A percentile compares a stretch with the other conserved stretches of the same genome.
These are phyloP conservation scores for Cavia porcellus DNA, from an alignment of 2,113 vertebrate genomes.

Conservation along the genomic window DNA sequence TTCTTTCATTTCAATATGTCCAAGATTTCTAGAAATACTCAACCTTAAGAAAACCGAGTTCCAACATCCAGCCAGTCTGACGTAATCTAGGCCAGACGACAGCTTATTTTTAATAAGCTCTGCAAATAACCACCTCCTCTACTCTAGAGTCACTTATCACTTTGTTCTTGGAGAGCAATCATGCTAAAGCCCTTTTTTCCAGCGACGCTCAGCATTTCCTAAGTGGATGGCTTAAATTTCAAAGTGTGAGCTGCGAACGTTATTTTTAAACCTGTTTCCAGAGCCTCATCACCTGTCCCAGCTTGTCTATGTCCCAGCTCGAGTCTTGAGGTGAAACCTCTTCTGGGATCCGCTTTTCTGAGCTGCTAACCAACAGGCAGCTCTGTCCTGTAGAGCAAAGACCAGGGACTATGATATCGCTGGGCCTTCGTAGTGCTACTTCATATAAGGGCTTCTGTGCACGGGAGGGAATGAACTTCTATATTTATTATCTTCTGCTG, in stretches of 20 bases:
- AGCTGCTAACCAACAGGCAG: neutral
- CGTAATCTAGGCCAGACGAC: constrained; percentile 57
- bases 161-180: constrained; percentile 71
- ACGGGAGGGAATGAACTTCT: neutral
- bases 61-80: neutral
- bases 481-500: neutral
- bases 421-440: neutral
- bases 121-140: constrained; percentile 59
- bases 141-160: constrained; percentile 64
- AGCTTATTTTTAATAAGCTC: constrained; percentile 75
- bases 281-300: neutral
- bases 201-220: constrained; percentile 32
- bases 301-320: neutral
- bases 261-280: constrained; percentile 74
- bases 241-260: constrained; percentile 52
- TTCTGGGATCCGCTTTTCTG: neutral
- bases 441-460: neutral
- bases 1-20: constrained; percentile 70
- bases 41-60: constrained; percentile 53
- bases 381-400: neutral
- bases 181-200: constrained; percentile 60
- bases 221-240: constrained; percentile 64
- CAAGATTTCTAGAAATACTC: constrained; percentile 52
- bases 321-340: neutral
- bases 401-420: neutral